Evolutionary conservation across 1,140 invertebrate species (phyloP).

Genomic region (Drosophila navojoa): DNA sequence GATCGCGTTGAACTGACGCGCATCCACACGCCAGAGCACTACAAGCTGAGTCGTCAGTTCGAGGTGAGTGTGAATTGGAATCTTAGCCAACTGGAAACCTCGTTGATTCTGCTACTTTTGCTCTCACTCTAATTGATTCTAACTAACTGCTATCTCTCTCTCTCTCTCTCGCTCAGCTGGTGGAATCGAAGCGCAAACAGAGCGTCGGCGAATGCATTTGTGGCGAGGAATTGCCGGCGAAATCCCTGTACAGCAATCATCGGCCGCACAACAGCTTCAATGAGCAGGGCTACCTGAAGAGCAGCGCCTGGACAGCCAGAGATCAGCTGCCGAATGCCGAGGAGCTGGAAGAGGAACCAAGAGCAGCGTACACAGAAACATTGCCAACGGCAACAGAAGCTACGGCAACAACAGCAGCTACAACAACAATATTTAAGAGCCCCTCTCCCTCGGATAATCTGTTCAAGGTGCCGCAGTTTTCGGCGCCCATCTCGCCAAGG

Average conservation of each 20-base stretch:
- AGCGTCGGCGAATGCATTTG: slow-evolving; percentile 88
- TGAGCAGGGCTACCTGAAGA: slow-evolving; percentile 85
- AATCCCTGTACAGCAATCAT: slow-evolving; percentile 84
- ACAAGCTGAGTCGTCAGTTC: slow-evolving; percentile 85
- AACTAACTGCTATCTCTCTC: background rate
- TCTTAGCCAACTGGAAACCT: no score
- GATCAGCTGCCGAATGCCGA: slow-evolving; percentile 65
- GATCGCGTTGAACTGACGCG: slow-evolving; percentile 86
- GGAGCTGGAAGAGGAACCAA: background rate
- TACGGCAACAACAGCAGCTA: background rate
- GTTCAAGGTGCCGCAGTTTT: slow-evolving; percentile 59
- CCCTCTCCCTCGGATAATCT: slow-evolving; percentile 36
- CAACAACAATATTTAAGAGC: slow-evolving; percentile 2
- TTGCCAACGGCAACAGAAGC: background rate
- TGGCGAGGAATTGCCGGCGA: slow-evolving; percentile 85
- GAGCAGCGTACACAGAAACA: background rate
- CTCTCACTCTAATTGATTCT: background rate
- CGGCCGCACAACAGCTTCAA: slow-evolving; percentile 88
- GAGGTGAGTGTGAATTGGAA: slow-evolving; percentile 35
- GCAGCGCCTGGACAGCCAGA: slow-evolving; percentile 62
- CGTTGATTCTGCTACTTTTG: background rate
- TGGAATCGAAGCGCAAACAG: slow-evolving; percentile 87
- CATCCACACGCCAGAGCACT: slow-evolving; percentile 86
- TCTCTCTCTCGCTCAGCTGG: slow-evolving; percentile 79
- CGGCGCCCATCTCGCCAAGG: slow-evolving; percentile 45